Conservation (phyloP, 2,113 vertebrate species). For the Pelecanoides urinatrix region DNA sequence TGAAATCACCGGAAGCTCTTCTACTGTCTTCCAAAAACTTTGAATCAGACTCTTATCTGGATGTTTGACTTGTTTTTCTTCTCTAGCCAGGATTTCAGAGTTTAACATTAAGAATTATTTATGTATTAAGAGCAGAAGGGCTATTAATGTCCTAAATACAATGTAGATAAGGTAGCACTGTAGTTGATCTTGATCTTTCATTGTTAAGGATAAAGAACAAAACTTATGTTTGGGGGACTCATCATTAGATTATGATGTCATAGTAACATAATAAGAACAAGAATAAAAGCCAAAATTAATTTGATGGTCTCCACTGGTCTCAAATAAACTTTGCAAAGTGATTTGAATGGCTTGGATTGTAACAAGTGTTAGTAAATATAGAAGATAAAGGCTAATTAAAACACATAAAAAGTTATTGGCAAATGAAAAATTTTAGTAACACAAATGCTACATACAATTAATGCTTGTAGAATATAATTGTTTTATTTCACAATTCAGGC, state of each 20-base stretch:
- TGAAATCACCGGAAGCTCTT: not conserved
- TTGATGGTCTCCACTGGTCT: not conserved
- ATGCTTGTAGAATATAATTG: not conserved
- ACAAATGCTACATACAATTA: not conserved
- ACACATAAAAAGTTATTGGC: not conserved
- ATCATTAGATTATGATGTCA: not conserved
- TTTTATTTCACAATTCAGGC: not conserved
- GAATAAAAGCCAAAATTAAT: not conserved
- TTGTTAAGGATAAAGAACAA: not conserved
- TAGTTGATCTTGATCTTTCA: not conserved
- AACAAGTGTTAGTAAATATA: not conserved
- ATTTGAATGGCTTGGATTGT: not conserved
- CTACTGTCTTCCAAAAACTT: not conserved
- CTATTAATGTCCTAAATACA: not conserved
- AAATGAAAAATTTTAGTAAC: not conserved
- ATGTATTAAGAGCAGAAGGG: not conserved
- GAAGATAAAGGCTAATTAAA: not conserved
- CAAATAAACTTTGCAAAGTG: not conserved
- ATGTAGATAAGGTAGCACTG: not conserved
- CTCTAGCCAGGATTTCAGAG: not conserved
- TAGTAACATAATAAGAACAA: not conserved
- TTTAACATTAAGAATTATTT: not conserved
- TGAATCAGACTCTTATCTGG: not conserved
- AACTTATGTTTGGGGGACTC: not conserved
- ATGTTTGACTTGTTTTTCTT: not conserved